A percentile compares a stretch with the other conserved stretches of the same genome.
phyloP scores from a whole-genome alignment of 37 sponge, comb jelly and placozoan genomes.

The Tethya wilhelma region DNA sequence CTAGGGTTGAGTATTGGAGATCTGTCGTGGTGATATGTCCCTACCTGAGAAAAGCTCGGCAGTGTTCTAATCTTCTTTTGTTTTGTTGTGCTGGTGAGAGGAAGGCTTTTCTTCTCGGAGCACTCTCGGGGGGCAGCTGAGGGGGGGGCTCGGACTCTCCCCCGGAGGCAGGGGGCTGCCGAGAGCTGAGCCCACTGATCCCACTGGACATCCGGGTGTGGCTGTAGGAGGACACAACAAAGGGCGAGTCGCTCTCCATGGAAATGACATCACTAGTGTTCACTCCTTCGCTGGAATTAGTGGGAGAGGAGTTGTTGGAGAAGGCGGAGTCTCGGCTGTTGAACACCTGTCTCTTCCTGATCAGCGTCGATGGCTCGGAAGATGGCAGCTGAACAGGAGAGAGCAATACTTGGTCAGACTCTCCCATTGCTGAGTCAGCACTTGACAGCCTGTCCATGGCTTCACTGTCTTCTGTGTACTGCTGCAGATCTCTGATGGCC shows the following conservation, averaged over 20 bases:
- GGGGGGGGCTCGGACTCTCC: neutral
- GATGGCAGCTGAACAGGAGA: constrained; percentile 30
- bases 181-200: constrained; percentile 25
- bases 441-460: constrained; percentile 2
- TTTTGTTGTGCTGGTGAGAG: neutral
- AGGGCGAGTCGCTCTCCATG: constrained; percentile 62
- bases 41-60: neutral
- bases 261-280: neutral
- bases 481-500: constrained; percentile 43
- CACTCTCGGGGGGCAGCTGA: neutral
- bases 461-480: constrained; percentile 20
- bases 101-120: neutral
- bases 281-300: constrained; percentile 48
- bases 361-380: constrained; percentile 41
- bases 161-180: neutral
- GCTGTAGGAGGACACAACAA: neutral
- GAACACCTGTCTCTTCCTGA: constrained; percentile 26
- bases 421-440: constrained; percentile 53
- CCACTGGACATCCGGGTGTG: constrained; percentile 47
- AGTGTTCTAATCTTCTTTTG: neutral
- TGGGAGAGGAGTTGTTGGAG: constrained; percentile 64
- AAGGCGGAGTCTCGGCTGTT: constrained; percentile 60
- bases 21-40: constrained; percentile 2
- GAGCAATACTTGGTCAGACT: constrained; percentile 27
- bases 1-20: constrained; percentile 31